Evolutionary conservation across 64 coral and sea anemone genomes (phyloP).

Genomic region (Pachyseris speciosa): DNA sequence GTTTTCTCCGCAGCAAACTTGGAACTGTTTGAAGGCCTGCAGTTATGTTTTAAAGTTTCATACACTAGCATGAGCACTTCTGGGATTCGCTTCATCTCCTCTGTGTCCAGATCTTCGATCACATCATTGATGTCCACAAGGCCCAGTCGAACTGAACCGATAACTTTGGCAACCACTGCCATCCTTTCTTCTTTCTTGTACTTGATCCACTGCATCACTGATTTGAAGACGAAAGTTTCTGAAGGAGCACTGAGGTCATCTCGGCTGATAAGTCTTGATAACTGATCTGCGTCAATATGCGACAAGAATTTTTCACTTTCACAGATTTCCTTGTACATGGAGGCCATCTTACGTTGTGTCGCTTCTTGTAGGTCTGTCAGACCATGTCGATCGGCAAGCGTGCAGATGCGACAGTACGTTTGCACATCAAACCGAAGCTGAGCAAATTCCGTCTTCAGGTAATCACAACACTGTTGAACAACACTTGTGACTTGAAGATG

Average conservation of each 20-base stretch:
- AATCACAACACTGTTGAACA: constrained; percentile 16
- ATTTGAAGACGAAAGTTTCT: not conserved
- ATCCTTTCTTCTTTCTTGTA: not conserved
- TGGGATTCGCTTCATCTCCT: not conserved
- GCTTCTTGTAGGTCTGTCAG: not conserved
- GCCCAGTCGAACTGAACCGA: constrained; percentile 13
- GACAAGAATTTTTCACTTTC: not conserved
- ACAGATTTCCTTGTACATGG: not conserved
- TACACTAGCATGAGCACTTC: not conserved
- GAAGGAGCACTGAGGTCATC: not conserved
- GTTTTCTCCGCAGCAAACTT: not conserved
- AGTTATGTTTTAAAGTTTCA: not conserved
- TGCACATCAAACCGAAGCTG: not conserved
- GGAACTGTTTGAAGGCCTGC: not conserved
- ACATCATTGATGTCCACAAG: constrained; percentile 6
- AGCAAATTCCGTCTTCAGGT: not conserved
- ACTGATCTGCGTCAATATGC: not conserved
- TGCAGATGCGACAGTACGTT: not conserved
- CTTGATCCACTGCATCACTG: constrained; percentile 33
- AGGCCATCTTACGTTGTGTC: not conserved
- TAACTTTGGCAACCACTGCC: not conserved
- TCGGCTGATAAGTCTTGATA: not conserved
- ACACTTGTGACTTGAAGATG: constrained; percentile 9
- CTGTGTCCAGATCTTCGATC: not conserved
- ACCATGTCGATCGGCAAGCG: not conserved